A percentile compares a stretch with the other conserved stretches of the same genome.
Evolutionary conservation across 2,797 vertebrate genomes (phyloP).

Genomic region (Semaprochilodus insignis): DNA sequence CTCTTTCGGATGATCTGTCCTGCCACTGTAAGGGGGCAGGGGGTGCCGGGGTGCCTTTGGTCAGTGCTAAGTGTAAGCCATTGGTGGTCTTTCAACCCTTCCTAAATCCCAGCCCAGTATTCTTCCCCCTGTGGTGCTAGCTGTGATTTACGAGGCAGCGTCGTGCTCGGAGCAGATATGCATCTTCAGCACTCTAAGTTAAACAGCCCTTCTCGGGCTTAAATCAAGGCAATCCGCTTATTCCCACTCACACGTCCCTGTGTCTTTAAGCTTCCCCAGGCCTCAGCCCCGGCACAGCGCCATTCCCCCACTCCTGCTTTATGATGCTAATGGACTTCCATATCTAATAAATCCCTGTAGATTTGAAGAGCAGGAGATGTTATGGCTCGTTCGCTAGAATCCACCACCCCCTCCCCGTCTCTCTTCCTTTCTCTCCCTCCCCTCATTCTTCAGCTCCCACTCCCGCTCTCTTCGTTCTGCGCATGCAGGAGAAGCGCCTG

Average conservation of each 20-base stretch:
- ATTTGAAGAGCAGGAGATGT: slow-evolving; percentile 77
- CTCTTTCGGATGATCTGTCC: neutral
- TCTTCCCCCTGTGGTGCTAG: slow-evolving; percentile 48
- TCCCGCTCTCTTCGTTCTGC: slow-evolving; percentile 59
- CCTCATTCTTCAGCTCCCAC: slow-evolving; percentile 23
- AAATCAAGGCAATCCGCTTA: slow-evolving; percentile 78
- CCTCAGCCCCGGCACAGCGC: slow-evolving; percentile 70
- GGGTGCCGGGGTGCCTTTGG: neutral
- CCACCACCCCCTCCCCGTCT: neutral
- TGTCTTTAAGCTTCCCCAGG: slow-evolving; percentile 57
- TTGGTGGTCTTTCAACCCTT: slow-evolving; percentile 47
- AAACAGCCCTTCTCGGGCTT: slow-evolving; percentile 76
- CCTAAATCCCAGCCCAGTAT: slow-evolving; percentile 13
- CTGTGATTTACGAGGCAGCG: slow-evolving; percentile 66
- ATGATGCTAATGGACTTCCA: slow-evolving; percentile 85
- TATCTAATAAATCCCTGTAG: slow-evolving; percentile 85
- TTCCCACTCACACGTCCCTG: slow-evolving; percentile 62
- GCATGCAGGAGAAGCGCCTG: slow-evolving; percentile 71
- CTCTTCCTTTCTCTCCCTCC: neutral
- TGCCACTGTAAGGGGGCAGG: neutral
- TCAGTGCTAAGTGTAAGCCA: slow-evolving; percentile 11
- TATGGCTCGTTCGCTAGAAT: slow-evolving; percentile 72
- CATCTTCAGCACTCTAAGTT: slow-evolving; percentile 68
- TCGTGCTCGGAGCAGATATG: slow-evolving; percentile 70
- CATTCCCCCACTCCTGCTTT: slow-evolving; percentile 79